These are phyloP conservation scores for Parnassius orleans DNA, from an alignment of 2,888 invertebrate genomes.

Conservation along the genomic window DNA sequence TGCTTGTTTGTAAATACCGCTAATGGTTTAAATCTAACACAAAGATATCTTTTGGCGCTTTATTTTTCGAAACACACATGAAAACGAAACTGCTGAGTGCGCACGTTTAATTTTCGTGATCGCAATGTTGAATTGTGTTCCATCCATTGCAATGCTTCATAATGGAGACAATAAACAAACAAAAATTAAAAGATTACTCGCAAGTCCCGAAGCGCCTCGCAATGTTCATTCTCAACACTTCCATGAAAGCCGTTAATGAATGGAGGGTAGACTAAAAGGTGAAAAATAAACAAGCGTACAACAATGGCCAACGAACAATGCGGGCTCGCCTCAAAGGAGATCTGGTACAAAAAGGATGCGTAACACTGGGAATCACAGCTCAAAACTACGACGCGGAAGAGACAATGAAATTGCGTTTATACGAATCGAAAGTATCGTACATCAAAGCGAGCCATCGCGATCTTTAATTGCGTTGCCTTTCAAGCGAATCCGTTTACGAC, in stretches of 20 bases:
- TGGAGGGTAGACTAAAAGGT: slow-evolving; percentile 40
- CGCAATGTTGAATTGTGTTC: background rate
- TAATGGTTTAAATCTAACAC: too few species aligned
- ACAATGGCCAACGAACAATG: slow-evolving; percentile 48
- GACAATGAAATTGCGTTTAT: slow-evolving; percentile 29
- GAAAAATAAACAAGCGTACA: slow-evolving; percentile 45
- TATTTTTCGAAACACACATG: too few species aligned
- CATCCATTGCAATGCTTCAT: background rate
- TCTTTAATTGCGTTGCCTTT: slow-evolving; percentile 4
- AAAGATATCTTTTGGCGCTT: too few species aligned
- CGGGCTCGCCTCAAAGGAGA: slow-evolving; percentile 43
- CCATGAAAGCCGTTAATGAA: slow-evolving; percentile 43
- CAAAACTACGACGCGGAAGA: slow-evolving; percentile 21
- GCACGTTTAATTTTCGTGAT: too few species aligned
- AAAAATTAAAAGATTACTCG: slow-evolving; percentile 12
- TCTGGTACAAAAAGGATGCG: slow-evolving; percentile 37
- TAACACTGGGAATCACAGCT: slow-evolving; percentile 30
- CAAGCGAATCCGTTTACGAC: background rate
- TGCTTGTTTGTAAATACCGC: too few species aligned
- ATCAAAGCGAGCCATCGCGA: slow-evolving; percentile 9
- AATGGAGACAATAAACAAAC: slow-evolving; percentile 12
- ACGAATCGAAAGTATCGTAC: slow-evolving; percentile 18
- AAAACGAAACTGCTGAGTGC: too few species aligned
- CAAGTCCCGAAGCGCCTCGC: slow-evolving; percentile 22
- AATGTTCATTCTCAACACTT: slow-evolving; percentile 27